phyloP scores from a whole-genome alignment of 2,888 invertebrate genomes.

The Chymomyza caudatula region DNA sequence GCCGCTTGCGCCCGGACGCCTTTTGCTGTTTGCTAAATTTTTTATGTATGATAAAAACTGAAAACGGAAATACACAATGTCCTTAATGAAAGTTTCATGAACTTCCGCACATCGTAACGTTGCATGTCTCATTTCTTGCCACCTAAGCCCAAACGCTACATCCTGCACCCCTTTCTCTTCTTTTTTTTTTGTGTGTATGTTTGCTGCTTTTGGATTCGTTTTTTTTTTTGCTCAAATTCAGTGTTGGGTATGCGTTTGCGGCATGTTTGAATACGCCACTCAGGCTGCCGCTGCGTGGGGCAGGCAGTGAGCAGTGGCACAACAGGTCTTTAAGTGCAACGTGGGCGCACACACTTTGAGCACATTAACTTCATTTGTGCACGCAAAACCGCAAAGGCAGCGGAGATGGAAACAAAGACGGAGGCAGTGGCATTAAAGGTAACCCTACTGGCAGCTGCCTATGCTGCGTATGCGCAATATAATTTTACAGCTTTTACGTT shows the following conservation, averaged over 20 bases:
- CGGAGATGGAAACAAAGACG: background rate
- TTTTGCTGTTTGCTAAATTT: conserved; percentile 11
- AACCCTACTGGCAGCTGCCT: conserved; percentile 2
- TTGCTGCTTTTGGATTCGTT: conserved; percentile 3
- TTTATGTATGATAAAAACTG: conserved; percentile 43
- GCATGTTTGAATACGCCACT: conserved; percentile 40
- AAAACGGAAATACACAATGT: conserved; percentile 68
- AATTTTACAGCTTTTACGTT: conserved; percentile 12
- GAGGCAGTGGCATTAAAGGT: background rate
- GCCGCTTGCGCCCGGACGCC: conserved; percentile 12
- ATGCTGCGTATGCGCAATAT: conserved; percentile 61
- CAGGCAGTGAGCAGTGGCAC: background rate
- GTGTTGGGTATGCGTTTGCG: conserved; percentile 11
- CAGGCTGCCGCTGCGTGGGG: conserved; percentile 15
- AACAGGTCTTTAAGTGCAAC: conserved; percentile 50
- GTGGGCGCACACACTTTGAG: conserved; percentile 3
- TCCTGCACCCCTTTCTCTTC: conserved; percentile 6
- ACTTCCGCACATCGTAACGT: conserved; percentile 48
- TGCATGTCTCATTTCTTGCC: conserved; percentile 3
- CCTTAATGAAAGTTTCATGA: conserved; percentile 76
- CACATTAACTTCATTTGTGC: conserved; percentile 60
- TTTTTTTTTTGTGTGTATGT: background rate
- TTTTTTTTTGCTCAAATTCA: conserved; percentile 3
- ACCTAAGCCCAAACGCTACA: background rate
- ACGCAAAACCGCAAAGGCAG: conserved; percentile 48